Conservation (phyloP, 2,888 invertebrate species). For the Lasioglossum figueresi region DNA sequence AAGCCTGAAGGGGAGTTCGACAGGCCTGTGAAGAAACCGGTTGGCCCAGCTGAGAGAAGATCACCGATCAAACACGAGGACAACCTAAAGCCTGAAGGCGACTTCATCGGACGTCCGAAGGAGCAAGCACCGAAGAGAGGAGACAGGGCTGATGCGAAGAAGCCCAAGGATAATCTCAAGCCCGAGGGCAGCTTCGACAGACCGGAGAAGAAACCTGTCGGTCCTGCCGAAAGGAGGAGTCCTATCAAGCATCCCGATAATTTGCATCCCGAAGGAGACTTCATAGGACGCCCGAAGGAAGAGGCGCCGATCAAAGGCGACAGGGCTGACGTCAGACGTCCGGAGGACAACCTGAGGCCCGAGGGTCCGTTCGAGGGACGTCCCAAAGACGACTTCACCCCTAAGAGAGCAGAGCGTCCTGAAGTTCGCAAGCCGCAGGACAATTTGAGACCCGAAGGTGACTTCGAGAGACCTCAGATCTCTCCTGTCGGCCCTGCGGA, state of each 20-base stretch:
- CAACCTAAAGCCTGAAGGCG: constrained; percentile 86
- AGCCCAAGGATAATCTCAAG: constrained; percentile 84
- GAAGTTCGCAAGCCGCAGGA: constrained; percentile 85
- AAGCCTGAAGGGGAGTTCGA: constrained; percentile 83
- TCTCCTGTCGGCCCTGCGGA: constrained; percentile 85
- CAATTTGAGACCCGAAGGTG: constrained; percentile 86
- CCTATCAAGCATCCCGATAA: constrained; percentile 84
- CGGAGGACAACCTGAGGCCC: constrained; percentile 86
- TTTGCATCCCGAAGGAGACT: constrained; percentile 86
- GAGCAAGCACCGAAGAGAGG: constrained; percentile 71
- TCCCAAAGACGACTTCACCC: constrained; percentile 85
- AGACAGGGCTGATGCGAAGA: constrained; percentile 77
- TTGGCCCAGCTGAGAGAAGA: constrained; percentile 83
- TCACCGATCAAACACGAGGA: constrained; percentile 85
- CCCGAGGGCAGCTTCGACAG: constrained; percentile 87
- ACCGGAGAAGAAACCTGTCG: constrained; percentile 85
- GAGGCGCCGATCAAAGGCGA: constrained; percentile 77
- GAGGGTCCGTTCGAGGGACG: constrained; percentile 81
- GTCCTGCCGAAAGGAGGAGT: constrained; percentile 85
- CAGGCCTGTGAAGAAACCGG: constrained; percentile 80
- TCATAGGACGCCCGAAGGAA: constrained; percentile 83
- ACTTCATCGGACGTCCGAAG: constrained; percentile 80
- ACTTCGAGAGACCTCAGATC: constrained; percentile 84
- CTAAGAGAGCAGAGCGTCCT: constrained; percentile 79
- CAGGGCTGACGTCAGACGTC: constrained; percentile 83